Evolutionary conservation across 2,888 invertebrate genomes (phyloP), one percentile per base, ranked within the genome.

Genomic region (Tiliacea aurago): DNA sequence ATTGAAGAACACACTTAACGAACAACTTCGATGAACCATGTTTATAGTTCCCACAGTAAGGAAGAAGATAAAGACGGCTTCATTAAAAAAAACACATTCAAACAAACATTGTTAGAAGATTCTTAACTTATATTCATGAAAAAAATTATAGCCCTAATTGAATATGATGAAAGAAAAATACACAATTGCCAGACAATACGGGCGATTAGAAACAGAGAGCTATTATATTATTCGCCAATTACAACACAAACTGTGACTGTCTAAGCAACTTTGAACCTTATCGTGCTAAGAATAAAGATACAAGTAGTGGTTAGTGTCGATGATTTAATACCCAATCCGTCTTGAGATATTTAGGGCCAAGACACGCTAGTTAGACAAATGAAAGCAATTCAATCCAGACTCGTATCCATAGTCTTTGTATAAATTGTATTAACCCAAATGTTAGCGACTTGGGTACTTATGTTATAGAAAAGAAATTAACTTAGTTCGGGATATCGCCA

Each of bases 301-400:
- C 7, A 64, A 72, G n/a, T 64, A 53, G 28, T 5, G 47, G 15
- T 5, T 23, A n/a, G 20, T 41, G 0, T 23, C 5, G 49, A 55
- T 78, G 33, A 70, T 66, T 76, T 55, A 70, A 37, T 78, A 47
- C 6, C n/a, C 45, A n/a, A 11, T 28, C 20, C 33, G 11, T 47
- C 47, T 47, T 53, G 69, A 62, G 28, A 63, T 49, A 80, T 70
- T 56, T 56, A 49, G 23, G 20, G n/a, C 43, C 47, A 58, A 49
- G 61, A 56, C 18, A 56, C 18, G 63, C 56, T 68, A 68, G 56
- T 59, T 49, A 47, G 67, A 68, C 41, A 62, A 71, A 76, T 81
- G 56, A 65, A 33, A 65, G 56, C 77, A 68, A 71, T 81, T 76
- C 23, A 66, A 56, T 58, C 68, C 68, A 75, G 81, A 75, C 56